phyloP scores from a whole-genome alignment of 2,113 vertebrate genomes.

The Acrocephalus arundinaceus region DNA sequence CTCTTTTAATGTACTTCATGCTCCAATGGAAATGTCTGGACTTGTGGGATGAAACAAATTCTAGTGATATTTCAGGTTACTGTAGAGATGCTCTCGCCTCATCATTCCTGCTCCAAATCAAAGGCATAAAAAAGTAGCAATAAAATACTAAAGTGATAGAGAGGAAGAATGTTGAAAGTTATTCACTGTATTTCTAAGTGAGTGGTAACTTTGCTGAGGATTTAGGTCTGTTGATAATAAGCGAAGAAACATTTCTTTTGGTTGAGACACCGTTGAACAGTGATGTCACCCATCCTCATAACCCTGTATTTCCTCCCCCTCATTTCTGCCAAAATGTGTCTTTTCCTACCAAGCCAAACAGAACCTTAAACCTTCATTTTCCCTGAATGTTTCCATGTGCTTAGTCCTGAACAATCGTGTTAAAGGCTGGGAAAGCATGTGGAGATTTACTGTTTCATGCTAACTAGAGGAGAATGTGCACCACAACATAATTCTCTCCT shows the following conservation, averaged over 20 bases:
- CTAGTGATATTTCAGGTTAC: not conserved
- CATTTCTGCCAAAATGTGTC: not conserved
- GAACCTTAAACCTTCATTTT: not conserved
- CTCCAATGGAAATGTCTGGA: constrained; percentile 7
- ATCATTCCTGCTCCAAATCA: constrained; percentile 21
- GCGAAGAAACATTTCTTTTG: not conserved
- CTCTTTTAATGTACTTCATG: not conserved
- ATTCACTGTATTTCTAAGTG: not conserved
- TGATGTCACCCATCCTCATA: not conserved
- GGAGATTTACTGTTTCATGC: not conserved
- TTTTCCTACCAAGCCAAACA: not conserved
- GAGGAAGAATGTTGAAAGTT: not conserved
- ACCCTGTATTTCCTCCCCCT: not conserved
- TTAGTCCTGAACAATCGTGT: not conserved
- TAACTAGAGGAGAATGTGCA: not conserved
- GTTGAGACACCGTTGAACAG: not conserved
- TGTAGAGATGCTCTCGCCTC: constrained; percentile 17
- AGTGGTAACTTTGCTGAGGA: not conserved
- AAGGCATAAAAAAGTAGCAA: not conserved
- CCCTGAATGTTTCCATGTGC: constrained; percentile 30
- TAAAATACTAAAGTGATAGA: not conserved
- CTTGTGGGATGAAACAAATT: not conserved
- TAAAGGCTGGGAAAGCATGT: not conserved
- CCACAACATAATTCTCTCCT: not conserved
- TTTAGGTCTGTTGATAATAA: not conserved